phyloP scores from a whole-genome alignment of 2,888 invertebrate species.

The Peribatodes rhomboidaria region DNA sequence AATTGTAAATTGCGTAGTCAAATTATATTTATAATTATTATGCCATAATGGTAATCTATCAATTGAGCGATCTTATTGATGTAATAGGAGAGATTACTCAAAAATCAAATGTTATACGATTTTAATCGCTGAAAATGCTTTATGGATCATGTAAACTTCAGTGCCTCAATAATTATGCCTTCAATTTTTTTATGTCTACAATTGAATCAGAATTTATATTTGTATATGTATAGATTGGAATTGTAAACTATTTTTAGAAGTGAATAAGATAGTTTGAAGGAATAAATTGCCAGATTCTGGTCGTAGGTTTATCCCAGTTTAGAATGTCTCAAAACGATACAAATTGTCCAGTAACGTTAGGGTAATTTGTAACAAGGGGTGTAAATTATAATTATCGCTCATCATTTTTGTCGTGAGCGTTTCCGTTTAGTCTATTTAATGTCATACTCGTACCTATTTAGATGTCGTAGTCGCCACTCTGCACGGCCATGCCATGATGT shows the following conservation, averaged over 20 bases:
- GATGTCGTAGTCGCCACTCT: conserved; percentile 36
- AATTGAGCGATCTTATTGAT: conserved; percentile 9
- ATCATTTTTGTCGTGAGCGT: conserved; percentile 40
- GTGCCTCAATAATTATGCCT: conserved; percentile 48
- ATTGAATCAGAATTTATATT: conserved; percentile 45
- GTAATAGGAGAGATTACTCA: conserved; percentile 19
- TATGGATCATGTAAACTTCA: conserved; percentile 33
- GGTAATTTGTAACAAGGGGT: conserved; percentile 26
- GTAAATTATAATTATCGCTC: conserved; percentile 35
- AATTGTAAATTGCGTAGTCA: conserved; percentile 60
- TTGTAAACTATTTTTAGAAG: conserved; percentile 53
- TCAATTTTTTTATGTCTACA: conserved; percentile 45
- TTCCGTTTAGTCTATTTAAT: conserved; percentile 35
- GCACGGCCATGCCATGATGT: conserved; percentile 50
- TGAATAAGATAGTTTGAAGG: conserved; percentile 47
- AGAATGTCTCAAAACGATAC: conserved; percentile 28
- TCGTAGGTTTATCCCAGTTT: conserved; percentile 73
- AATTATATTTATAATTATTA: conserved; percentile 69
- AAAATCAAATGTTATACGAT: conserved; percentile 22
- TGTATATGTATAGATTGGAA: conserved; percentile 44
- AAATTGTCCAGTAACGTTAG: conserved; percentile 43
- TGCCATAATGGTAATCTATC: conserved; percentile 63
- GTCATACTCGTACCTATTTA: conserved; percentile 31
- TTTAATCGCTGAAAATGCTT: conserved; percentile 26
- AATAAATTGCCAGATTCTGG: conserved; percentile 61